These are phyloP conservation scores for Chionomys nivalis DNA, from an alignment of 2,113 vertebrate genomes.

Conservation along the genomic window DNA sequence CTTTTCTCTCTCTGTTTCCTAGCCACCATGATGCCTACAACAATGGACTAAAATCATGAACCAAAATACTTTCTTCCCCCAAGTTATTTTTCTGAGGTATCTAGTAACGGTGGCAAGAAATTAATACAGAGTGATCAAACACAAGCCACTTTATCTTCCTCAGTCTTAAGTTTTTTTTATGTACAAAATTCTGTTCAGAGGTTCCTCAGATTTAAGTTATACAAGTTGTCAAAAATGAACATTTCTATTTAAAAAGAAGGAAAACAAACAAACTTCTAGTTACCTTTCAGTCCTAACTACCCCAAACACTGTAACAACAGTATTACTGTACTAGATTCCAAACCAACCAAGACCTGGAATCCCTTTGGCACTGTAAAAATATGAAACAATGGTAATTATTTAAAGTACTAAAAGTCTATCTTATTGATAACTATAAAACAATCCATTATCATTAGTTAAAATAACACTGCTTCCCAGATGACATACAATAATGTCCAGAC, in stretches of 20 bases:
- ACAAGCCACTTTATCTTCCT: background rate
- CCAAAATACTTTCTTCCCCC: background rate
- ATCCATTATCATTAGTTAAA: slow-evolving; percentile 42
- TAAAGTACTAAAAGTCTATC: slow-evolving; percentile 56
- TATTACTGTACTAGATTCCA: background rate
- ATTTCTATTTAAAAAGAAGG: slow-evolving; percentile 42
- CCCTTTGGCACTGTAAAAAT: slow-evolving; percentile 1
- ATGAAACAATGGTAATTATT: slow-evolving; percentile 53
- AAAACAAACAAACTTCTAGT: background rate
- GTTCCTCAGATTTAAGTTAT: slow-evolving; percentile 40
- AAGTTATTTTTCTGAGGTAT: background rate
- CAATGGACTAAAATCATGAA: background rate
- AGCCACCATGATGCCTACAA: background rate
- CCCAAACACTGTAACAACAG: background rate
- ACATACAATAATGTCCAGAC: slow-evolving; percentile 8
- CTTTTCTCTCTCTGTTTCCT: background rate
- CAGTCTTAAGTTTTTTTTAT: slow-evolving; percentile 23
- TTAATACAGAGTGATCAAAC: background rate
- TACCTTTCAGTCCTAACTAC: background rate
- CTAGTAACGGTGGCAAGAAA: background rate
- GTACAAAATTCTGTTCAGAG: slow-evolving; percentile 23
- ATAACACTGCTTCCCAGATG: slow-evolving; percentile 59
- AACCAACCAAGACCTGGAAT: slow-evolving; percentile 15
- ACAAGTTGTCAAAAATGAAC: background rate
- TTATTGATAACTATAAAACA: slow-evolving; percentile 39